Percentiles rank a stretch among this genome's conserved stretches.
These are phyloP conservation scores for Hemicordylus capensis DNA, from an alignment of 2,113 vertebrate species.

Conservation along the genomic window DNA sequence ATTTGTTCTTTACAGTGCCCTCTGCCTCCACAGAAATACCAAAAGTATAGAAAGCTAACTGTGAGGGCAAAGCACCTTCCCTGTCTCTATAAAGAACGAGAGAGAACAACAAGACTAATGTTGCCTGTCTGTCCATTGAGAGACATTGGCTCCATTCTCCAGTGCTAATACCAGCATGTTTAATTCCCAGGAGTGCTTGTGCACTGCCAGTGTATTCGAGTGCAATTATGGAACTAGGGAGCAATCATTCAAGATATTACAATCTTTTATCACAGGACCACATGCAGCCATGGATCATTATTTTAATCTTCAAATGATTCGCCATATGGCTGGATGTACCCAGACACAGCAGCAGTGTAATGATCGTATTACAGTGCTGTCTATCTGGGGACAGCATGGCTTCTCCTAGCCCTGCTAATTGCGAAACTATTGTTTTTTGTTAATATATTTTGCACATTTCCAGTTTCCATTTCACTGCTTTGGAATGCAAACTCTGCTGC, in stretches of 20 bases:
- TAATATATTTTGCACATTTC: neutral
- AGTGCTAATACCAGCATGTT: no score
- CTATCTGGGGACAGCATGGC: no score
- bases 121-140: neutral
- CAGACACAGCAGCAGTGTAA: neutral
- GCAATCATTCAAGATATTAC: neutral
- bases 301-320: neutral
- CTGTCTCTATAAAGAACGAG: neutral
- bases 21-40: neutral
- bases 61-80: neutral
- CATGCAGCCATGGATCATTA: neutral
- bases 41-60: no score
- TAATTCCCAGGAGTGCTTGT: conserved; percentile 17
- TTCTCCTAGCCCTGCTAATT: neutral
- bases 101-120: neutral
- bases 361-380: neutral
- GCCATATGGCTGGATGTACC: neutral
- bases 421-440: neutral
- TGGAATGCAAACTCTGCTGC: neutral
- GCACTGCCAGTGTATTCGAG: neutral
- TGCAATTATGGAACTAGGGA: neutral
- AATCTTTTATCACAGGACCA: neutral
- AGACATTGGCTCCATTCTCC: neutral
- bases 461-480: neutral
- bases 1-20: neutral